phyloP scores from a whole-genome alignment of 35 echinoderm and acorn worm genomes.

The Chiridota heheva region DNA sequence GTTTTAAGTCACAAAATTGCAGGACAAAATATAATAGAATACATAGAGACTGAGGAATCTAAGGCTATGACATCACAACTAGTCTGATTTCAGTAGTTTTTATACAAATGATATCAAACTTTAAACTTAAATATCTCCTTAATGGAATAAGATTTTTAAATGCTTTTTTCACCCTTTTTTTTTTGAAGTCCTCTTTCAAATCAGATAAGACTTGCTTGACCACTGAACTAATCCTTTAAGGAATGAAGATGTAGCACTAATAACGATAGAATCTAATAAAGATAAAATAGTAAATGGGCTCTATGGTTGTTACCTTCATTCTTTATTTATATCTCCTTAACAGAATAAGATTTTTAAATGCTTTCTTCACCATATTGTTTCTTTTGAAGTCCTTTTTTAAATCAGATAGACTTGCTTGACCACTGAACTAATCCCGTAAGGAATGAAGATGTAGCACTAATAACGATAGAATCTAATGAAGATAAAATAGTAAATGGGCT shows the following conservation, averaged over 20 bases:
- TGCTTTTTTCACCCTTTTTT: neutral
- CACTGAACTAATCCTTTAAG: neutral
- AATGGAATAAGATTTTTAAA: neutral
- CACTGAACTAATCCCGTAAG: neutral
- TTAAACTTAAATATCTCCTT: too few species aligned
- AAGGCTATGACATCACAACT: too few species aligned
- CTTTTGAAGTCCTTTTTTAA: neutral
- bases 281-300: too few species aligned
- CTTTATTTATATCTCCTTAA: slow-evolving; percentile 42
- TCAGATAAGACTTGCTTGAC: neutral
- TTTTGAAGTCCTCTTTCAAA: neutral
- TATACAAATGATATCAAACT: too few species aligned
- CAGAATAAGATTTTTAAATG: neutral
- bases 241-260: neutral
- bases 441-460: neutral
- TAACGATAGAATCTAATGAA: neutral
- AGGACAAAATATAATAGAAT: too few species aligned
- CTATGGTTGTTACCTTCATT: slow-evolving; percentile 79
- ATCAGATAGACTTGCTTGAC: neutral
- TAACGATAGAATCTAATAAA: neutral
- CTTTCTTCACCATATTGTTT: neutral
- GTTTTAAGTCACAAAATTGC: too few species aligned
- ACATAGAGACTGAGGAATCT: too few species aligned
- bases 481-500: too few species aligned
- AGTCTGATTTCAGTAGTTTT: too few species aligned